A percentile compares a stretch with the other conserved stretches of the same genome.
These are phyloP conservation scores for Pammene fasciana DNA, from an alignment of 2,888 invertebrate species.

Conservation along the genomic window DNA sequence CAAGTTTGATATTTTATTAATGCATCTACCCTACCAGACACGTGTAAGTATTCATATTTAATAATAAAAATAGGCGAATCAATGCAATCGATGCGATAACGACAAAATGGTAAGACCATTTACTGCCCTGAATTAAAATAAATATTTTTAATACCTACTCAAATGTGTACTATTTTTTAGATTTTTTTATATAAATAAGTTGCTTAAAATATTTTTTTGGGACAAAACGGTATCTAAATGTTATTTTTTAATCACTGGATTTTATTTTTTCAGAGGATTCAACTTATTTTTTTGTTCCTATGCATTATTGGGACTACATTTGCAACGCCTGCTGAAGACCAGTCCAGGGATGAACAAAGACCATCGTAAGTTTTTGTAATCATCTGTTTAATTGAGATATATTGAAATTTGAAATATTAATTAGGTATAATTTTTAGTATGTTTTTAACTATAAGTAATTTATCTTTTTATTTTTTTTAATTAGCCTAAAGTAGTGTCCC, in stretches of 20 bases:
- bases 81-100: not conserved
- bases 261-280: not conserved
- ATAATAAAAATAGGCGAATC: not conserved
- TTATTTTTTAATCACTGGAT: not conserved
- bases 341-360: not conserved
- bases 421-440: no score
- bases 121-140: not conserved
- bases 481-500: no score
- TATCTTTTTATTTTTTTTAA: no score
- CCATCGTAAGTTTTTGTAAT: not conserved
- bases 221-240: no score
- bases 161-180: no score
- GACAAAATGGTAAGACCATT: not conserved
- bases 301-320: not conserved
- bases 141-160: no score
- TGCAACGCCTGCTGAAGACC: not conserved
- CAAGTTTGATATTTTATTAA: not conserved
- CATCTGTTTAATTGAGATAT: not conserved
- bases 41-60: not conserved
- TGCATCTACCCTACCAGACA: not conserved
- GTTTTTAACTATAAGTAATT: no score
- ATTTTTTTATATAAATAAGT: no score
- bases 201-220: no score
- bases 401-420: no score
- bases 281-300: not conserved